These are phyloP conservation scores for Oryzias javanicus DNA, from an alignment of 2,113 vertebrate species.

Conservation along the genomic window DNA sequence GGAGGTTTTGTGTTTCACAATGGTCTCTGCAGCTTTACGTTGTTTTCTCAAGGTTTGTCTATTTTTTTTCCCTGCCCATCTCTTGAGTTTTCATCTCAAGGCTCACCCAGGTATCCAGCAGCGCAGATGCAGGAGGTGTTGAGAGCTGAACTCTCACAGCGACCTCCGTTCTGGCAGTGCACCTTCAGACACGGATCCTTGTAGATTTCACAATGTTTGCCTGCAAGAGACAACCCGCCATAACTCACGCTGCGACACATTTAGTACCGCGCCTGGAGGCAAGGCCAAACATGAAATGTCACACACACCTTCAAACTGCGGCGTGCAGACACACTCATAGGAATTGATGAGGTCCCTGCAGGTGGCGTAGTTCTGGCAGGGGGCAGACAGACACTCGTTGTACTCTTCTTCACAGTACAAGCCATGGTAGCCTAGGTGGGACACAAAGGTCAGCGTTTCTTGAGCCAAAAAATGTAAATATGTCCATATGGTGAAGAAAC, in stretches of 20 bases:
- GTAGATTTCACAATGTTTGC: constrained; percentile 90
- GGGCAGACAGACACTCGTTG: constrained; percentile 92
- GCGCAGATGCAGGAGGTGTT: constrained; percentile 88
- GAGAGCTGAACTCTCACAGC: constrained; percentile 84
- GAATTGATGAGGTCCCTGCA: constrained; percentile 89
- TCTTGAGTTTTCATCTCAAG: not conserved
- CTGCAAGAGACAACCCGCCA: constrained; percentile 61
- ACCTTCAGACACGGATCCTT: constrained; percentile 90
- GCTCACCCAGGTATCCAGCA: constrained; percentile 85
- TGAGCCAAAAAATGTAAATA: not conserved
- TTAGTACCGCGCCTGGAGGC: not conserved
- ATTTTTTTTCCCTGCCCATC: not conserved
- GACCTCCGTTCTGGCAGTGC: constrained; percentile 90
- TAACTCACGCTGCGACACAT: not conserved
- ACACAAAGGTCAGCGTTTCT: constrained; percentile 22
- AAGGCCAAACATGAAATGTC: not conserved
- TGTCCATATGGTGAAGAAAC: no score
- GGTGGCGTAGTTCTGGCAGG: constrained; percentile 93
- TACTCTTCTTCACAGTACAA: constrained; percentile 97
- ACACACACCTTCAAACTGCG: constrained; percentile 87
- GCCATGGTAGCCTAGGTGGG: constrained; percentile 88
- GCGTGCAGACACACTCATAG: constrained; percentile 88
- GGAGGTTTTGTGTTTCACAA: not conserved
- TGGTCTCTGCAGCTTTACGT: not conserved
- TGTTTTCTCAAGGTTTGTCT: not conserved